A percentile compares a stretch with the other conserved stretches of the same genome.
These are phyloP conservation scores for Apteryx owenii DNA, from an alignment of 2,113 vertebrate species.

Conservation along the genomic window DNA sequence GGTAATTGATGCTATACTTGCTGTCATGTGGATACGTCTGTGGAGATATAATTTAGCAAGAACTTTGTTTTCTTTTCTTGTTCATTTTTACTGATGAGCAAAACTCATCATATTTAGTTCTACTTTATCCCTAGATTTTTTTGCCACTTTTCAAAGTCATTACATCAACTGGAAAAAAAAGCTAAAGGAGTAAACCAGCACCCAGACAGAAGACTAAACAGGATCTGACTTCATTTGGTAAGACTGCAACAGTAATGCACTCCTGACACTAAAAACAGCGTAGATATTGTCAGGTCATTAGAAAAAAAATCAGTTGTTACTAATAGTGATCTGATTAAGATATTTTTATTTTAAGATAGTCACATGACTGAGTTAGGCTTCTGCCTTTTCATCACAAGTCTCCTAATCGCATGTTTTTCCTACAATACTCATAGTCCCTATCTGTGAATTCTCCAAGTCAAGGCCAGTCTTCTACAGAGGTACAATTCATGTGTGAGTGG, in stretches of 20 bases:
- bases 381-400: background rate
- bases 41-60: background rate
- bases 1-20: background rate
- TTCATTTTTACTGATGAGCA: background rate
- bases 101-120: background rate
- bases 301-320: background rate
- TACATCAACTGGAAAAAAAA: background rate
- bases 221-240: background rate
- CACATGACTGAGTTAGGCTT: background rate
- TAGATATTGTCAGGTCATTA: fast-evolving
- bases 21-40: background rate
- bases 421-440: background rate
- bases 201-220: background rate
- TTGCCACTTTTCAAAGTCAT: background rate
- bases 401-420: background rate
- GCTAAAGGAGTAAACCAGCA: background rate
- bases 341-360: background rate
- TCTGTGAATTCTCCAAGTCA: background rate
- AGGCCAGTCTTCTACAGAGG: background rate
- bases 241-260: background rate
- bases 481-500: background rate
- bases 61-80: background rate
- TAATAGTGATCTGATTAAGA: background rate
- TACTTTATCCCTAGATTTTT: background rate
- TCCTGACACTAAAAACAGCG: background rate